Conservation (phyloP, 2,888 invertebrate species). For the Patella pellucida region DNA sequence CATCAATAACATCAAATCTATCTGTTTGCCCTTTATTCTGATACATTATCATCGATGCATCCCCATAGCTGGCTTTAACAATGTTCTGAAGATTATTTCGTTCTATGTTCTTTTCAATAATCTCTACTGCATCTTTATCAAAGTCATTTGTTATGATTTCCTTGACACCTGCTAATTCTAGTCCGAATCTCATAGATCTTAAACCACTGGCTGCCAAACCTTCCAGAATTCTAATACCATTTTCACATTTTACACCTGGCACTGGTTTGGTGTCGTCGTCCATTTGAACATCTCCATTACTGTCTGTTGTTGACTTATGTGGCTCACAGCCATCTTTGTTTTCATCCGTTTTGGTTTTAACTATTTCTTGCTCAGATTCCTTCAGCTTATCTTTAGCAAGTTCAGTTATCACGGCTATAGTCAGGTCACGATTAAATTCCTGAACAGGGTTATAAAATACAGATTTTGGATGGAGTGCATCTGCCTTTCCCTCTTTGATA, state of each 20-base stretch:
- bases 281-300: neutral
- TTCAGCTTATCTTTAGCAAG: conserved; percentile 46
- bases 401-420: conserved; percentile 66
- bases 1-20: conserved; percentile 89
- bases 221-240: conserved; percentile 81
- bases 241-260: conserved; percentile 51
- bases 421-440: conserved; percentile 96
- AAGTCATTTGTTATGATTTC: conserved; percentile 90
- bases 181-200: conserved; percentile 94
- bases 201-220: conserved; percentile 96
- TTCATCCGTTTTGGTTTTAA: neutral
- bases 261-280: conserved; percentile 42
- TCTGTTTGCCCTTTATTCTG: conserved; percentile 77
- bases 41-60: conserved; percentile 79
- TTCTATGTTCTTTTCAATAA: conserved; percentile 85
- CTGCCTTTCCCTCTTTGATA: conserved; percentile 83
- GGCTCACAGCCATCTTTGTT: neutral
- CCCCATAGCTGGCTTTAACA: conserved; percentile 83
- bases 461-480: conserved; percentile 78
- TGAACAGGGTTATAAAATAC: conserved; percentile 96
- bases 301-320: neutral
- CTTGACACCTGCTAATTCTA: conserved; percentile 86
- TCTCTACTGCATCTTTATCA: conserved; percentile 84
- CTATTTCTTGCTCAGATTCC: neutral
- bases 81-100: conserved; percentile 82